A percentile compares a stretch with the other conserved stretches of the same genome.
Conservation (phyloP, 2,888 invertebrate genomes). For the Aphodius sticticus region DNA sequence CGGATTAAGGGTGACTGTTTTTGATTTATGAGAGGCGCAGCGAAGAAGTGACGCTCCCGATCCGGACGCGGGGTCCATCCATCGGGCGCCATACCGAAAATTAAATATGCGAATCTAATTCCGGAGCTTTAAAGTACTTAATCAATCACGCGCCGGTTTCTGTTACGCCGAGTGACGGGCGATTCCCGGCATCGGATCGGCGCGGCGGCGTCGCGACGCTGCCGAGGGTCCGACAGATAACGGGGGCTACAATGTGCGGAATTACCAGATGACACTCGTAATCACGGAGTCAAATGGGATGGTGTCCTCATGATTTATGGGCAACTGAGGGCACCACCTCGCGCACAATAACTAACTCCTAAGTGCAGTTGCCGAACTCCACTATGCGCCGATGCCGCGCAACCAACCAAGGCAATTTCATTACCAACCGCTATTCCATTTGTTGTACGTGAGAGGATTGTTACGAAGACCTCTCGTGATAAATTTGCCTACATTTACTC, state of each 20-base stretch:
- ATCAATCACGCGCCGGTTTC: slow-evolving; percentile 56
- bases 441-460: slow-evolving; percentile 54
- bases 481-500: slow-evolving; percentile 52
- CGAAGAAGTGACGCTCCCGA: slow-evolving; percentile 54
- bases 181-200: slow-evolving; percentile 30
- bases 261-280: slow-evolving; percentile 56
- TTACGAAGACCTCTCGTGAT: slow-evolving; percentile 54
- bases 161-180: slow-evolving; percentile 43
- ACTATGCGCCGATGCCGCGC: slow-evolving; percentile 35
- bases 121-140: slow-evolving; percentile 57
- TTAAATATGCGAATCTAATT: slow-evolving; percentile 61
- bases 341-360: slow-evolving; percentile 47
- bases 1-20: slow-evolving; percentile 58
- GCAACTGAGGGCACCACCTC: slow-evolving; percentile 51
- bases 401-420: slow-evolving; percentile 53
- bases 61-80: slow-evolving; percentile 46
- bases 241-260: slow-evolving; percentile 49
- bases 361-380: slow-evolving; percentile 42
- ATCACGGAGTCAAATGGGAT: slow-evolving; percentile 56
- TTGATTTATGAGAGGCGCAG: slow-evolving; percentile 58
- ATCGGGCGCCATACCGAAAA: slow-evolving; percentile 51
- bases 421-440: slow-evolving; percentile 58
- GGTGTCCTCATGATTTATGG: slow-evolving; percentile 56
- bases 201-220: slow-evolving; percentile 33
- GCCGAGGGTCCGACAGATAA: slow-evolving; percentile 40